phyloP scores from a whole-genome alignment of 2,797 vertebrate species.

The Philypnodon macrostomus region DNA sequence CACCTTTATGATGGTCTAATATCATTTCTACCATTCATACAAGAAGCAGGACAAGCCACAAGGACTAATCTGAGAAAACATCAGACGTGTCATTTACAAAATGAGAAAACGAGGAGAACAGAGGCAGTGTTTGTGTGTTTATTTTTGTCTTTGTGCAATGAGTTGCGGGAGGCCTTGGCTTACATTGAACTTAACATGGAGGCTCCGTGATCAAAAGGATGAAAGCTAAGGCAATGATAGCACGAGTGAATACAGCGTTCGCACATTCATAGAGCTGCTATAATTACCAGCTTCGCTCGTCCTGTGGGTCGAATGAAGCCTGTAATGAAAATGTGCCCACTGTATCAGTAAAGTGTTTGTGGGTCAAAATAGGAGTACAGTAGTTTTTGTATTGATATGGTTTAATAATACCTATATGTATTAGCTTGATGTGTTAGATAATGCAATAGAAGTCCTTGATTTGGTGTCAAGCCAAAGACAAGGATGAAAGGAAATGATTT shows the following conservation, averaged over 20 bases:
- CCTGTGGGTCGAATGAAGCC: slow-evolving; percentile 24
- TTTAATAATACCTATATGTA: not conserved
- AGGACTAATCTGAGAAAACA: slow-evolving; percentile 19
- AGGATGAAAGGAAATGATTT: too few species aligned
- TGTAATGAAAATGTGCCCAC: slow-evolving; percentile 8
- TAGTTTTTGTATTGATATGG: not conserved
- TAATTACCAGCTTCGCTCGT: slow-evolving; percentile 49
- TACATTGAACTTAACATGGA: slow-evolving; percentile 56
- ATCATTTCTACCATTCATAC: slow-evolving; percentile 30
- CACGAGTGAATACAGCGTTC: slow-evolving; percentile 37
- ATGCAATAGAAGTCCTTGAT: not conserved
- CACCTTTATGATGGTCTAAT: too few species aligned
- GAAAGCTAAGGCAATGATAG: slow-evolving; percentile 36
- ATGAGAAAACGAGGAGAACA: slow-evolving; percentile 1
- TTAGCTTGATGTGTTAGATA: not conserved
- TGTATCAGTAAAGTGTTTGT: slow-evolving; percentile 10
- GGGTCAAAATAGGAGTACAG: not conserved
- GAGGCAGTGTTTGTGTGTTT: slow-evolving; percentile 19
- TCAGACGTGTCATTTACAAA: slow-evolving; percentile 8
- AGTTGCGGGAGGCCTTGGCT: slow-evolving; percentile 64
- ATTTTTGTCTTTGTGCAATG: slow-evolving; percentile 32
- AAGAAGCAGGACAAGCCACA: not conserved
- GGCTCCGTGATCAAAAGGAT: slow-evolving; percentile 64
- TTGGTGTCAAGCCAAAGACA: not conserved
- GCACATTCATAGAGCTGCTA: slow-evolving; percentile 46